These are phyloP conservation scores for Parapsyche elsis DNA, from an alignment of 1,140 invertebrate genomes.

Conservation along the genomic window DNA sequence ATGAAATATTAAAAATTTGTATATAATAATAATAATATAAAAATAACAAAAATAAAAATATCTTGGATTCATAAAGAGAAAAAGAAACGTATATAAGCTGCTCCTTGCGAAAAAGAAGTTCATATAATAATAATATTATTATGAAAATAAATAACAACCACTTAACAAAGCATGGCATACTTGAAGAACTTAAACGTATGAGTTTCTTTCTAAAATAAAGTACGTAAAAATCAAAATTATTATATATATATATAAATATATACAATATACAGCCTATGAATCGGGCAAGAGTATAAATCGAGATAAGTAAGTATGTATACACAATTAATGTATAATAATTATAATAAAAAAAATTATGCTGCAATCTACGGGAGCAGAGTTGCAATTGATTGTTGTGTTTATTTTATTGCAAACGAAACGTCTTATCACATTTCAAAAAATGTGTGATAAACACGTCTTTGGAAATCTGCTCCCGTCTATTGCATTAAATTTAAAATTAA, in stretches of 20 bases:
- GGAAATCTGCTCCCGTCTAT: too few relatives aligned
- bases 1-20: background rate
- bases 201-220: background rate
- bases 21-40: background rate
- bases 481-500: too few relatives aligned
- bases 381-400: too few relatives aligned
- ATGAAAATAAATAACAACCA: slow-evolving; percentile 20
- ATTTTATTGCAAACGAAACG: too few relatives aligned
- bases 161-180: slow-evolving; percentile 1
- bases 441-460: too few relatives aligned
- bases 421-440: too few relatives aligned
- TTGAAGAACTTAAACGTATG: background rate
- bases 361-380: too few relatives aligned
- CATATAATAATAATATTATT: too few relatives aligned
- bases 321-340: background rate
- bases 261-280: background rate
- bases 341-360: too few relatives aligned
- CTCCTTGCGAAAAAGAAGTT: background rate
- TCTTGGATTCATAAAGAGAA: background rate
- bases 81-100: background rate
- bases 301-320: background rate
- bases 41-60: slow-evolving; percentile 3
- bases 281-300: slow-evolving; percentile 18
- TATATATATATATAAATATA: background rate
- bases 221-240: background rate